These are phyloP conservation scores for Sebastes kiyomatsui DNA, from an alignment of 2,797 vertebrate genomes.

Conservation along the genomic window DNA sequence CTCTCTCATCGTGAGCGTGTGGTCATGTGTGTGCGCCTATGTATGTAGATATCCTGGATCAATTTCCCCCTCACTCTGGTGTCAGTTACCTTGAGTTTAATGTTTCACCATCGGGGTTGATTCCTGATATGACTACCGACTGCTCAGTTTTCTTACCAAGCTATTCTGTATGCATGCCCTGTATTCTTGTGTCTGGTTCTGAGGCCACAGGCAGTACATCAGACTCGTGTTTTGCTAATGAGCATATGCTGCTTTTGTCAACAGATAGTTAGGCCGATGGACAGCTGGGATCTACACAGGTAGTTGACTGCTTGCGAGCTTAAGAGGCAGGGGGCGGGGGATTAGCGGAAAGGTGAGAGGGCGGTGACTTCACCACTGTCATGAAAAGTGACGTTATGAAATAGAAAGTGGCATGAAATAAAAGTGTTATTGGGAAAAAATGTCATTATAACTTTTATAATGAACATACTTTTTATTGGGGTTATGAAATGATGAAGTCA, in stretches of 20 bases:
- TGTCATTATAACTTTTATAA: background rate
- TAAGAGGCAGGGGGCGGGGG: background rate
- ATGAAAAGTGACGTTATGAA: background rate
- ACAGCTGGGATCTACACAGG: conserved; percentile 6
- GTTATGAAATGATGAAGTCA: background rate
- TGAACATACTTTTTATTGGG: background rate
- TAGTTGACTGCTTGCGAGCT: background rate
- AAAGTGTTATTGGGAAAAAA: background rate
- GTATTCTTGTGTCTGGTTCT: conserved; percentile 2
- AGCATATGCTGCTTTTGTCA: conserved; percentile 46
- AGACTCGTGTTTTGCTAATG: conserved; percentile 41
- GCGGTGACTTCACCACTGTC: background rate
- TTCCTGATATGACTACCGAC: conserved; percentile 50
- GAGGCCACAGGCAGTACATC: conserved; percentile 5
- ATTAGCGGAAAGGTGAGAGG: background rate
- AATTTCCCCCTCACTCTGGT: conserved; percentile 54
- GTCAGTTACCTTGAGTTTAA: conserved; percentile 64
- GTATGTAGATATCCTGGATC: conserved; percentile 62
- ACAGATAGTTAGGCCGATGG: conserved; percentile 32
- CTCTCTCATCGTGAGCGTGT: conserved; percentile 8
- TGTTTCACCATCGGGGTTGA: conserved; percentile 66
- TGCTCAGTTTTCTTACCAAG: conserved; percentile 40
- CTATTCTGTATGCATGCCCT: background rate
- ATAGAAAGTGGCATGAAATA: background rate
- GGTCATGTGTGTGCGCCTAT: conserved; percentile 24